phyloP scores from a whole-genome alignment of 1,140 invertebrate genomes.

The Paracyclopina nana region DNA sequence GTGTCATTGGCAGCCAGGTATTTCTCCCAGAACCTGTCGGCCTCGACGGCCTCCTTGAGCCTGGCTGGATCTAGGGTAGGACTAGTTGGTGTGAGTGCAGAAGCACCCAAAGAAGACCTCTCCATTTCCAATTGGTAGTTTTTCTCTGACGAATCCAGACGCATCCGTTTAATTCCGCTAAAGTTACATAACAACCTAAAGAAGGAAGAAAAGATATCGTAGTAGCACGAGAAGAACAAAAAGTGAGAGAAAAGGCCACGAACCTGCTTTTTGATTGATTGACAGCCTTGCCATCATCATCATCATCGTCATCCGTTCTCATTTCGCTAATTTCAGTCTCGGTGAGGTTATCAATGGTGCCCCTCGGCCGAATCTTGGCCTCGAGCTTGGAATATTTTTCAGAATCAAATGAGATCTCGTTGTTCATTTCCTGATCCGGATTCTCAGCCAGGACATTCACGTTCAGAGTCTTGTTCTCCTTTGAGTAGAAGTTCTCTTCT shows the following conservation, averaged over 20 bases:
- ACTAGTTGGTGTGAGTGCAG: too few relatives aligned
- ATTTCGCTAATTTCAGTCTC: conserved; percentile 6
- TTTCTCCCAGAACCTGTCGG: conserved; percentile 39
- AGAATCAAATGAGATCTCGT: conserved; percentile 36
- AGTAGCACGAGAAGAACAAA: too few relatives aligned
- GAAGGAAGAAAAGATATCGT: too few relatives aligned
- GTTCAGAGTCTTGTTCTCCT: conserved; percentile 41
- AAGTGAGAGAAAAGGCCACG: too few relatives aligned
- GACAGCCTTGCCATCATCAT: too few relatives aligned
- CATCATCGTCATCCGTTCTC: conserved; percentile 11
- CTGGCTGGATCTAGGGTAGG: background rate
- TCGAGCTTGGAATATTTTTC: conserved; percentile 37
- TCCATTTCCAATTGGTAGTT: conserved; percentile 4
- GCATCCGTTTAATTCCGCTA: conserved; percentile 15
- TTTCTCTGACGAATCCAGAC: conserved; percentile 12
- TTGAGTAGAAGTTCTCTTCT: conserved; percentile 37
- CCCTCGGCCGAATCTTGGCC: conserved; percentile 8
- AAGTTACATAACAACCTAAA: too few relatives aligned
- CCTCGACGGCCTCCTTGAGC: conserved; percentile 27
- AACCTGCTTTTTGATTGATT: conserved; percentile 12
- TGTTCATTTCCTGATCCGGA: conserved; percentile 28
- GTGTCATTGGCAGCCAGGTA: conserved; percentile 39
- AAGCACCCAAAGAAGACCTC: background rate
- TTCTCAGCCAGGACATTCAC: conserved; percentile 36
- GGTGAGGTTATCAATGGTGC: conserved; percentile 13